These are phyloP conservation scores for Scarus forsteni DNA, from an alignment of 2,797 vertebrate species.

Conservation along the genomic window DNA sequence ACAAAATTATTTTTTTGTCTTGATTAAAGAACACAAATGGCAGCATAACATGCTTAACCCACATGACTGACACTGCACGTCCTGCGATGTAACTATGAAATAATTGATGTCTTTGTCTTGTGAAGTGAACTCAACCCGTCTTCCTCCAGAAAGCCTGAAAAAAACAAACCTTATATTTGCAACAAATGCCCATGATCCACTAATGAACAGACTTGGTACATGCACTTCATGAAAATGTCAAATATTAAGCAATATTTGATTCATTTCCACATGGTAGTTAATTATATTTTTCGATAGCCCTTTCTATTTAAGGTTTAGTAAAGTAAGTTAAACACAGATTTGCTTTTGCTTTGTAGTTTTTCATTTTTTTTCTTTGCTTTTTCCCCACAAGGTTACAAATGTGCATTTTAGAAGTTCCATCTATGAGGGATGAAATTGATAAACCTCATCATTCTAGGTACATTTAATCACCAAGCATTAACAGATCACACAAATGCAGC, in stretches of 20 bases:
- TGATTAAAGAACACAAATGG: too few relatives aligned
- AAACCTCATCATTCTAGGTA: too few relatives aligned
- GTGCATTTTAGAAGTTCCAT: too few relatives aligned
- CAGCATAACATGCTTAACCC: too few relatives aligned
- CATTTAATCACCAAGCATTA: too few relatives aligned
- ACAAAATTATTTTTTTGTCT: too few relatives aligned
- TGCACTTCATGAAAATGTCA: constrained; percentile 56
- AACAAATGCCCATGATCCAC: constrained; percentile 36
- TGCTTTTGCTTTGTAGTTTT: neutral
- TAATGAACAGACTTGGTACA: neutral
- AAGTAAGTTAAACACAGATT: too few relatives aligned
- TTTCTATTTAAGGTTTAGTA: neutral
- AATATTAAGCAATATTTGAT: constrained; percentile 50
- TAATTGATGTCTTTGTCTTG: constrained; percentile 7
- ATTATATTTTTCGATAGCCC: neutral
- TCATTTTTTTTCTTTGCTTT: neutral
- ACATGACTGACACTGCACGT: too few relatives aligned
- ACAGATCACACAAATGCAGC: too few relatives aligned
- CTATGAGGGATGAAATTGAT: too few relatives aligned
- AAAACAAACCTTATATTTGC: constrained; percentile 32
- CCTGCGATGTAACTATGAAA: too few relatives aligned
- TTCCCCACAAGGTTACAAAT: too few relatives aligned
- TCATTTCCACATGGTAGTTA: constrained; percentile 38
- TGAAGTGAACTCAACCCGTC: constrained; percentile 11
- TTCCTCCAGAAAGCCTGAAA: neutral